Base-by-base conservation (phyloP, 1,140 invertebrate species). In the Trichonephila inaurata region DNA sequence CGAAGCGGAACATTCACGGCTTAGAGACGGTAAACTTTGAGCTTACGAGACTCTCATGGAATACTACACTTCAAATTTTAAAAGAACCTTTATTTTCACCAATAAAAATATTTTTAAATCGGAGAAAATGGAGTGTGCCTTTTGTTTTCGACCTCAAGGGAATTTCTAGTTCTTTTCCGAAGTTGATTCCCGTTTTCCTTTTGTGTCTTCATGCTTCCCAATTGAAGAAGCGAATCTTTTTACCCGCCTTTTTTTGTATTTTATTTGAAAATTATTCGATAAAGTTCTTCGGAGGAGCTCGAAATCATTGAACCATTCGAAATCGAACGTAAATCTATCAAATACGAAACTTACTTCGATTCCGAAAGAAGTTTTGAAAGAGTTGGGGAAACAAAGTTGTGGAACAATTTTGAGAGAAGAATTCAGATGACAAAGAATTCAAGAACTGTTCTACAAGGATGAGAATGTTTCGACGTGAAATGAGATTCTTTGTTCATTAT, bases 121-220 rank as follows among this genome's bases (percentile, higher is more conserved):
- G 51, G 21, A 24, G 51, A 58, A 61, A 28, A 58, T 61, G 8
- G 83, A 85, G 19, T 18, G n/a, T 33, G 19, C 40, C 83, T 85
- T 85, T 85, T 85, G 83, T 85, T 85, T 85, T 28, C 10, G 24
- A 60, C 83, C 83, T 60, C 83, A 24, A n/a, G 83, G 83, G 83
- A 51, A 77, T 77, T 77, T 33, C 72, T 77, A 18, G 72, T 14
- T 77, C 72, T 77, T 69, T 69, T 24, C 66, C 7, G 66, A 69
- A 69, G n/a, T 69, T 77, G 72, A 77, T 77, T 77, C 28, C 10
- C 72, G 72, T 77, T 77, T 14, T 77, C 51, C 62, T 64, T 64
- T 64, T 64, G 62, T 64, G 62, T 19, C 28, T 72, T 77, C 14
- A 77, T 77, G 28, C 33, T 33, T 28, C 18, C 28, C 72, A 19